Base-by-base conservation (phyloP, 1,140 invertebrate genomes). In the Ridgeia piscesae region DNA sequence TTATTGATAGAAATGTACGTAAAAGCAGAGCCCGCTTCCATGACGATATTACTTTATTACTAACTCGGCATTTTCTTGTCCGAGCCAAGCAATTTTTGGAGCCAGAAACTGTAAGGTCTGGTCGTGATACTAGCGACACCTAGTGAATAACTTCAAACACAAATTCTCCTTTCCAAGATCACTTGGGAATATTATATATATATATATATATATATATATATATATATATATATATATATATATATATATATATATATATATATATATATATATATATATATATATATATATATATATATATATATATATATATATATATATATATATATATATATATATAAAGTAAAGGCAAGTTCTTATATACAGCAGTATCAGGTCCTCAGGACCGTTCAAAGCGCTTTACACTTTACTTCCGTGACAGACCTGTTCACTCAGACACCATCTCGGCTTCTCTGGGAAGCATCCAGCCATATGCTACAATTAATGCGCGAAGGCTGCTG, bases 201-300 rank as follows among this genome's bases (percentile, higher is more conserved):
- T 89, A 89, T 89, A 89, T 89, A 89, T 89, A 89, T 89, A 89
- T 89, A 89, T 89, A 89, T 89, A 89, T 89, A 17, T 89, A 89
- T 89, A 89, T 89, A 34, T 89, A 89, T 17, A 89, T 89, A 89
- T 34, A 33, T 89, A n/a, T 34, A 88, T 89, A 89, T 89, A 33
- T 34, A 89, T 89, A 89, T 89, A 89, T 34, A 89, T 89, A 33
- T 17, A 89, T 89, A n/a, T 34, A n/a, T 34, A 89, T 89, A 89
- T 89, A 89, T 89, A n/a, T 89, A n/a, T 89, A 34, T 89, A 34
- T 89, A n/a, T 33, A n/a, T 33, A 33, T 42, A 42, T 42, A 42
- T 42, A 42, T 42, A 42, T 42, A 42, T 42, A 11, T 42, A 42
- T 42, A 42, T 42, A 89, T 89, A 89, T 34, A 89, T 42, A 42